A percentile compares a stretch with the other conserved stretches of the same genome.
Conservation (phyloP, 2,113 vertebrate genomes). For the Thymallus thymallus region DNA sequence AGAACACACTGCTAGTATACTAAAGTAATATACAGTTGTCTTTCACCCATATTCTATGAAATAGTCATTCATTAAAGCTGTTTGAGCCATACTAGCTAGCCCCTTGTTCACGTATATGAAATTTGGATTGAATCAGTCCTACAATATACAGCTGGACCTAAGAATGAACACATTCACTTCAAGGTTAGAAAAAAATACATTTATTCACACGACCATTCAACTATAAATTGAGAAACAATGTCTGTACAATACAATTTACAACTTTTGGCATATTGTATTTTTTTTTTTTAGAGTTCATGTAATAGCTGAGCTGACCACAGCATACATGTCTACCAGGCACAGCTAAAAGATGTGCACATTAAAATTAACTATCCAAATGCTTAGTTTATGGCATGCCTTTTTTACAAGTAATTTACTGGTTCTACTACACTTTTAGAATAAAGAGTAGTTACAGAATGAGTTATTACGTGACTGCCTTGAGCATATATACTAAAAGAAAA, state of each 20-base stretch:
- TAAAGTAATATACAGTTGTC: not conserved
- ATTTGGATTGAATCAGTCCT: not conserved
- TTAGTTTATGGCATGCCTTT: not conserved
- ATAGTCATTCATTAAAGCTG: not conserved
- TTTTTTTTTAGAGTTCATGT: not conserved
- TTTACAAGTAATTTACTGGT: not conserved
- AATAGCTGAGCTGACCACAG: not conserved
- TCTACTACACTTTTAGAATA: no score
- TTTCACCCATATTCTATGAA: no score
- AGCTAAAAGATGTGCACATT: conserved; percentile 16
- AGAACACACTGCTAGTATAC: not conserved
- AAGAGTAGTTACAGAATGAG: no score
- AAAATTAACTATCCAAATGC: not conserved
- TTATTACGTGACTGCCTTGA: no score
- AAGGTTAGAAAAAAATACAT: conserved; percentile 76
- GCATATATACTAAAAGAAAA: no score
- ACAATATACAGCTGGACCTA: not conserved
- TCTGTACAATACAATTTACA: conserved; percentile 46
- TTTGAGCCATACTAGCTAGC: not conserved
- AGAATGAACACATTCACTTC: not conserved
- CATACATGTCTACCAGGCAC: conserved; percentile 24
- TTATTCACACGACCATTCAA: conserved; percentile 58
- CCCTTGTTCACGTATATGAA: not conserved
- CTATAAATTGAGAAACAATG: conserved; percentile 40
- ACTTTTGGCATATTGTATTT: conserved; percentile 46